Percentiles rank a stretch among this genome's conserved stretches.
These are phyloP conservation scores for Machimus rusticus DNA, from an alignment of 2,888 invertebrate species.

Conservation along the genomic window DNA sequence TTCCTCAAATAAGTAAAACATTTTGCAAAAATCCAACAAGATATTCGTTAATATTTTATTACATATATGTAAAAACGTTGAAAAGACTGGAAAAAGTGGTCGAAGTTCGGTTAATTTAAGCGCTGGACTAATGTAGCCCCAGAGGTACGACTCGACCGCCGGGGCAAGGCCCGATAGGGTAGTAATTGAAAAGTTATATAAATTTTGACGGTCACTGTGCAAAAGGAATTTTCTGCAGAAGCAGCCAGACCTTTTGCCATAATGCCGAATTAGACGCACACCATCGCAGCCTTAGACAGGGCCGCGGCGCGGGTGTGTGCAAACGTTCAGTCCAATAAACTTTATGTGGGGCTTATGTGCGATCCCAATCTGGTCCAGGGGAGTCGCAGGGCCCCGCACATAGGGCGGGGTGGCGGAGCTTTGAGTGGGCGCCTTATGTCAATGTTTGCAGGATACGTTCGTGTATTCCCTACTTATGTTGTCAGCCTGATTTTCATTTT, in stretches of 20 bases:
- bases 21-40: not conserved
- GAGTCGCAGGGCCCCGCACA: not conserved
- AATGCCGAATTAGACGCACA: not conserved
- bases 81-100: not conserved
- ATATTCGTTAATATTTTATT: too few relatives aligned
- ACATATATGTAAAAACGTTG: not conserved
- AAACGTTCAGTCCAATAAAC: not conserved
- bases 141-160: not conserved
- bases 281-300: not conserved
- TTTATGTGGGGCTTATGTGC: not conserved
- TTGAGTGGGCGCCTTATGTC: constrained; percentile 19
- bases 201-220: not conserved
- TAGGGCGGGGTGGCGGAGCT: constrained; percentile 1
- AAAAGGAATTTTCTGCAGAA: not conserved
- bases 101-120: not conserved
- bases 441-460: constrained; percentile 12
- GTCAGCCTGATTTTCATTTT: constrained; percentile 27
- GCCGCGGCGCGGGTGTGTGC: not conserved
- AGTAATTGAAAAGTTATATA: not conserved
- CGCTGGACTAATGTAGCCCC: not conserved
- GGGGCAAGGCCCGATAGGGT: not conserved
- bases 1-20: too few relatives aligned
- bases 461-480: constrained; percentile 10
- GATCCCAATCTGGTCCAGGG: not conserved
- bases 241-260: not conserved